Evolutionary conservation across 2,888 invertebrate species (phyloP), one percentile per base, ranked within the genome.

Genomic region (Boloria selene): DNA sequence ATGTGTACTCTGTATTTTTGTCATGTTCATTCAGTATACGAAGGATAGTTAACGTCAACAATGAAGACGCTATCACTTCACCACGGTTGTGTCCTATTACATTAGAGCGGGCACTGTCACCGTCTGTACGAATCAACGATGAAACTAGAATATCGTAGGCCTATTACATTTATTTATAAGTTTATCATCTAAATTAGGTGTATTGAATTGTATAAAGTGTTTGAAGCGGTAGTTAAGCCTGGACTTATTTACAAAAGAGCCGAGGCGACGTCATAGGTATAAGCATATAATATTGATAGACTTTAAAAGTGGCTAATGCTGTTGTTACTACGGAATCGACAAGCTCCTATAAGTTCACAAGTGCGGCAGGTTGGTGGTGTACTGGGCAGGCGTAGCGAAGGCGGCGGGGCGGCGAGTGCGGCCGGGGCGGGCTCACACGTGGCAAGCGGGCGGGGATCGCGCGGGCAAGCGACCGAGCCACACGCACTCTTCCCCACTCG

Each of bases 151-250:
- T 62, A 59, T 55, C 80, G 77, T 85, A 85, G 83, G 84, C 83
- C 84, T 86, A 84, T 82, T 81, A 78, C 74, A 73, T 74, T 76
- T 73, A 79, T 73, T 77, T 73, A 18, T 49, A 54, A 58, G 58
- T 50, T 67, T 70, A 81, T 80, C 78, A 78, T 76, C 58, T 79
- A 80, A 78, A 81, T 82, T 84, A 85, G 77, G 78, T 82, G 86
- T 86, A 82, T 85, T 79, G 78, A 84, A 87, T 84, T 84, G 84
- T 85, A 82, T 81, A 86, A 87, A 84, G 88, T 90, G 87, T 87
- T 76, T 76, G 76, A 87, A 88, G 90, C 88, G 79, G 82, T 82
- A 79, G 76, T 74, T 72, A 86, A 89, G 88, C 88, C 78, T 83
- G 75, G 78, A 78, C 81, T 74, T 86, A 89, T 90, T 83, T 89